Evolutionary conservation across 2,888 invertebrate genomes (phyloP).

Genomic region (Rhingia campestris): DNA sequence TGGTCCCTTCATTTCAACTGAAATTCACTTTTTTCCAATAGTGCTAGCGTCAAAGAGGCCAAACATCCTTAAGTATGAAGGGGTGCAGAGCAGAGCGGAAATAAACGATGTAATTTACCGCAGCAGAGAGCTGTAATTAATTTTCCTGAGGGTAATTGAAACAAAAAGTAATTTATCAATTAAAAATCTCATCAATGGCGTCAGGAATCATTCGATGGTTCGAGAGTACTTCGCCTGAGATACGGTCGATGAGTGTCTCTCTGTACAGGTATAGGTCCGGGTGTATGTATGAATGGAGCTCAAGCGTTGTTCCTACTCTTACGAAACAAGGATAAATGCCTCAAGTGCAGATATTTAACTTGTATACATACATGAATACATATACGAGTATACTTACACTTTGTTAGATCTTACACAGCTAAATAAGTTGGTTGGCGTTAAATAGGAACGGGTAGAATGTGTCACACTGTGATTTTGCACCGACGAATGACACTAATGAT

Average conservation of each 20-base stretch:
- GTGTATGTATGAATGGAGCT: slow-evolving; percentile 3
- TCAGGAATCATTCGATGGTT: slow-evolving; percentile 63
- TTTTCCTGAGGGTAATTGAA: slow-evolving; percentile 67
- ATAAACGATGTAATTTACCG: slow-evolving; percentile 65
- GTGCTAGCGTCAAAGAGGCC: slow-evolving; percentile 22
- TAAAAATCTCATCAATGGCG: slow-evolving; percentile 71
- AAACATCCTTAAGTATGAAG: slow-evolving; percentile 7
- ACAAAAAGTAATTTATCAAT: slow-evolving; percentile 74
- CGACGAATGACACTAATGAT: slow-evolving; percentile 66
- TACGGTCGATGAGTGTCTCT: too few relatives aligned
- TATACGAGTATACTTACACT: not conserved
- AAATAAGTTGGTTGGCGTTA: not conserved
- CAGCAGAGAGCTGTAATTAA: slow-evolving; percentile 66
- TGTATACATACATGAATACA: not conserved
- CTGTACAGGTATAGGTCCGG: not conserved
- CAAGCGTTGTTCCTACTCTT: not conserved
- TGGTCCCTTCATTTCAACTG: not conserved
- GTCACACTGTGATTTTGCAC: slow-evolving; percentile 36
- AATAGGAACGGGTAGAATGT: slow-evolving; percentile 1
- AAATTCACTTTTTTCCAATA: not conserved
- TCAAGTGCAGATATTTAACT: not conserved
- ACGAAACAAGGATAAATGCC: slow-evolving; percentile 19
- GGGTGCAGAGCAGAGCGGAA: not conserved
- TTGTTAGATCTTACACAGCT: not conserved
- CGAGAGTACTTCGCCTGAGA: slow-evolving; percentile 24